Base-by-base conservation (phyloP, 2,888 invertebrate species). In the Dioctria linearis region DNA sequence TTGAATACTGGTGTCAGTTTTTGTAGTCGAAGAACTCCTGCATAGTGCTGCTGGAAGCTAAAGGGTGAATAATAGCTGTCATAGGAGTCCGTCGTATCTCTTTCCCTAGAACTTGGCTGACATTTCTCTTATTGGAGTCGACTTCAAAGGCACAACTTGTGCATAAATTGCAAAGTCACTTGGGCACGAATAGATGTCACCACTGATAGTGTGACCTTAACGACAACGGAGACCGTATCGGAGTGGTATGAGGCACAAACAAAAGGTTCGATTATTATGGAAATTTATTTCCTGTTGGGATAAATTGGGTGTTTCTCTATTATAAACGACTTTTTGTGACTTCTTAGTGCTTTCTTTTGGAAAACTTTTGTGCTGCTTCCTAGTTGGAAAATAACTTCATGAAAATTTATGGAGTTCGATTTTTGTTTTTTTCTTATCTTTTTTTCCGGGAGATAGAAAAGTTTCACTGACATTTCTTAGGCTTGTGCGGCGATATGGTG, bases 231-330 rank as follows among this genome's bases (percentile, higher is more conserved):
- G 73, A 54, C 1, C 63, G 76, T 63, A 63, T 46, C 49, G 40
- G 25, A 76, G 46, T 39, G 49, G 49, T 39, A 61, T 25, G 25
- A 25, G 49, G n/a, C 61, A 76, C 76, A 76, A 76, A 76, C 76
- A 76, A 76, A 63, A 76, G 76, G 76, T 76, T 76, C 63, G 63
- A 63, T 76, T 76, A 76, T 76, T 76, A 76, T 76, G 76, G 76
- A 76, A 76, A 76, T 76, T 76, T 76, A 76, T 76, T 63, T 76
- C 76, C 76, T 76, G 76, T 76, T 76, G 63, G 76, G 63, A 76
- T 76, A 76, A 76, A 76, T 76, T 76, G 76, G 76, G 76, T 76
- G 76, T 76, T 76, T 76, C 76, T 63, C 63, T 73, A 73, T 76
- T 76, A 76, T 76, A 76, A 76, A 76, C 76, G 76, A 76, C 75